These are phyloP conservation scores for Hanleya hanleyi DNA, from an alignment of 2,888 invertebrate species.

Conservation along the genomic window DNA sequence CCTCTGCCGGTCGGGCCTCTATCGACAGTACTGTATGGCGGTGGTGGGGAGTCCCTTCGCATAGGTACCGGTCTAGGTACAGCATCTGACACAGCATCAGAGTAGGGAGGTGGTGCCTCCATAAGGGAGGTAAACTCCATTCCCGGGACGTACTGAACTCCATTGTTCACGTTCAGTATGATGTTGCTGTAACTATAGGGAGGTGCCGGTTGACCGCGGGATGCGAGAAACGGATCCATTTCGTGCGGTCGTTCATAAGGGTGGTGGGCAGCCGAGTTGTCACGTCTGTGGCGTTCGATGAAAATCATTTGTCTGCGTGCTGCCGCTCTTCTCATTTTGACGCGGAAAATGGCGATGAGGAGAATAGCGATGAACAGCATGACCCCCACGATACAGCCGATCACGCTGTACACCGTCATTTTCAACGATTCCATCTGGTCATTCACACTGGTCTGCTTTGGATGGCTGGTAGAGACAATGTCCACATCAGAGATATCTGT, in stretches of 20 bases:
- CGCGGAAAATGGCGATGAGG: conserved; percentile 59
- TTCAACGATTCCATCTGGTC: conserved; percentile 59
- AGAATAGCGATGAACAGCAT: conserved; percentile 63
- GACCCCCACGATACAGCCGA: conserved; percentile 60
- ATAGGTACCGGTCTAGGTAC: conserved; percentile 23
- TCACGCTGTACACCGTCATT: conserved; percentile 62
- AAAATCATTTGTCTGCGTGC: conserved; percentile 29
- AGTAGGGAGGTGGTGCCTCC: conserved; percentile 60
- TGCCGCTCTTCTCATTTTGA: conserved; percentile 60
- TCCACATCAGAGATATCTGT: too few species aligned
- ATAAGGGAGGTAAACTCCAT: conserved; percentile 44
- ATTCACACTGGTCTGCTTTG: conserved; percentile 30
- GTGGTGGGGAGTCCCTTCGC: conserved; percentile 52
- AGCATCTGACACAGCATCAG: conserved; percentile 46
- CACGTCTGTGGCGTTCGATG: neutral
- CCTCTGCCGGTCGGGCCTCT: conserved; percentile 16
- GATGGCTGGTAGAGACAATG: conserved; percentile 10
- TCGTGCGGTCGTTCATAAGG: conserved; percentile 16
- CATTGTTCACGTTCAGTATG: conserved; percentile 66
- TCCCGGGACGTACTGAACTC: conserved; percentile 61
- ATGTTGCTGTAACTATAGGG: conserved; percentile 59
- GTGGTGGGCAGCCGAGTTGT: conserved; percentile 21
- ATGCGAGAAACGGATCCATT: conserved; percentile 11
- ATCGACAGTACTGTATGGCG: conserved; percentile 62
- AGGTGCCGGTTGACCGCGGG: conserved; percentile 21